Evolutionary conservation across 92 coral and sea anemone species (phyloP).

Genomic region (Porites evermanni): DNA sequence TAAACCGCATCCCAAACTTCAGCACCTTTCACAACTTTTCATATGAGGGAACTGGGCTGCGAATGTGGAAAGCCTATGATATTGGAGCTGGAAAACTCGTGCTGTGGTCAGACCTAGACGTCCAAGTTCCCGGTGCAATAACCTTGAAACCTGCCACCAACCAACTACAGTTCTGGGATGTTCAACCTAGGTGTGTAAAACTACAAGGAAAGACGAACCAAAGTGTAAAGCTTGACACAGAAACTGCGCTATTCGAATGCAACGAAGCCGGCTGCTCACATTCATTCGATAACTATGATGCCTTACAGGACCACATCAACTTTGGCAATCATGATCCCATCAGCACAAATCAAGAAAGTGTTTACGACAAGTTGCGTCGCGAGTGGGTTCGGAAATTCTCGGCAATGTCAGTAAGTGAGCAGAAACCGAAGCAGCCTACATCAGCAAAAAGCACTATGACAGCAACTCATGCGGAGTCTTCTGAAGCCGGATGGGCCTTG

Average conservation of each 20-base stretch:
- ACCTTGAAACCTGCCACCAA: conserved; percentile 50
- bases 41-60: conserved; percentile 47
- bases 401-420: conserved; percentile 31
- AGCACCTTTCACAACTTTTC: conserved; percentile 54
- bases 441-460: too few relatives aligned
- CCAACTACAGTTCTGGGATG: conserved; percentile 48
- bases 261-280: conserved; percentile 48
- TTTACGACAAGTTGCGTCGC: conserved; percentile 50
- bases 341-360: conserved; percentile 48
- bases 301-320: conserved; percentile 57
- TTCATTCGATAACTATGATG: conserved; percentile 46
- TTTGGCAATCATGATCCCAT: conserved; percentile 44
- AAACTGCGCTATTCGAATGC: conserved; percentile 55
- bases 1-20: conserved; percentile 46
- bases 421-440: conserved; percentile 24
- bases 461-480: too few relatives aligned
- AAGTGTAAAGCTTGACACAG: conserved; percentile 9
- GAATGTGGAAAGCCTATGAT: conserved; percentile 53
- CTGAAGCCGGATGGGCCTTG: neutral
- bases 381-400: conserved; percentile 61
- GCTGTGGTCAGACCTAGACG: conserved; percentile 49
- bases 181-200: conserved; percentile 4
- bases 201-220: neutral
- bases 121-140: conserved; percentile 38
- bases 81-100: conserved; percentile 57